Evolutionary conservation across 2,113 vertebrate species (phyloP).

Genomic region (Lethenteron camtschaticum): DNA sequence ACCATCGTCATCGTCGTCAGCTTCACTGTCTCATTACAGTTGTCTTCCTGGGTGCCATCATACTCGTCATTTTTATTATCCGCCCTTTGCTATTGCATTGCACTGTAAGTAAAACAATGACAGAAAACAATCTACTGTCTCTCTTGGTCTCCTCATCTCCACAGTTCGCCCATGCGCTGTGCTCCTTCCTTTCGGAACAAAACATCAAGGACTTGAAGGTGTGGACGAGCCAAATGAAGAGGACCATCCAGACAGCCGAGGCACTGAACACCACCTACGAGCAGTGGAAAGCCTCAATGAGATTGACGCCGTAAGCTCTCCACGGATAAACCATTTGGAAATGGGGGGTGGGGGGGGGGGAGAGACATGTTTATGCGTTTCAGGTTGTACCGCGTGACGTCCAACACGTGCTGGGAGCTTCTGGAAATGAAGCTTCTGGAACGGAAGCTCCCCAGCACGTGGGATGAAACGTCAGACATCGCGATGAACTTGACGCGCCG

Average conservation of each 20-base stretch:
- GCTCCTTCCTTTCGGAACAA: constrained; percentile 41
- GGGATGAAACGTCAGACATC: background rate
- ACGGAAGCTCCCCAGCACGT: background rate
- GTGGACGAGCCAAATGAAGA: constrained; percentile 76
- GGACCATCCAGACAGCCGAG: constrained; percentile 69
- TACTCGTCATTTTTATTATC: too few species aligned
- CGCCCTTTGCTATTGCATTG: too few species aligned
- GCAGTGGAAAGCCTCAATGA: constrained; percentile 88
- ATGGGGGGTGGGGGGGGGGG: background rate
- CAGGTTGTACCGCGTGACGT: too few species aligned
- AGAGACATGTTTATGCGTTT: background rate
- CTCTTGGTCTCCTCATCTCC: background rate
- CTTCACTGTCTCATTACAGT: too few species aligned
- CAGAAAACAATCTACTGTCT: background rate
- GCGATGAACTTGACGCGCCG: accelerated
- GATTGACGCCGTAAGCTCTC: constrained; percentile 47
- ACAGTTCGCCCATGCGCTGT: constrained; percentile 42
- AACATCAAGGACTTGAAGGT: constrained; percentile 48
- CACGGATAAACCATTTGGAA: too few species aligned
- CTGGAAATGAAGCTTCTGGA: too few species aligned
- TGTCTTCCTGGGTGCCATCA: too few species aligned
- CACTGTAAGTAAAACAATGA: too few species aligned
- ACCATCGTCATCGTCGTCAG: too few species aligned
- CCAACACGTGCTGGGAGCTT: too few species aligned
- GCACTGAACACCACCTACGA: constrained; percentile 47